Evolutionary conservation across 2,797 vertebrate species (phyloP).

Genomic region (Columba guinea): DNA sequence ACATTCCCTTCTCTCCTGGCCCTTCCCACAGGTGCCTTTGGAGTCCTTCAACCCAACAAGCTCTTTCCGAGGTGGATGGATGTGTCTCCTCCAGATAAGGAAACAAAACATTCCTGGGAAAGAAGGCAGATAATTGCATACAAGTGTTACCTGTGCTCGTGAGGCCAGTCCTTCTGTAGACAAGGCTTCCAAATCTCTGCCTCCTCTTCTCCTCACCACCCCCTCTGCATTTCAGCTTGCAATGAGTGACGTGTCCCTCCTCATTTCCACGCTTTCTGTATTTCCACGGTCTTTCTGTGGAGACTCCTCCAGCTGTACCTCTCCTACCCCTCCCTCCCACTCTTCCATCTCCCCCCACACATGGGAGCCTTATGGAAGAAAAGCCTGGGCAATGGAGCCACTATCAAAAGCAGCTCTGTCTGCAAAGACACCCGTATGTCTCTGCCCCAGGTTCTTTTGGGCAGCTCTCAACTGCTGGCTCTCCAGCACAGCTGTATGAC

Average conservation of each 20-base stretch:
- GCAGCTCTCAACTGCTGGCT: conserved; percentile 9
- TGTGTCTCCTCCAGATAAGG: neutral
- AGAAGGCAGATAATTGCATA: conserved; percentile 30
- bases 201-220: conserved; percentile 34
- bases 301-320: conserved; percentile 62
- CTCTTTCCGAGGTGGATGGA: neutral
- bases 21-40: neutral
- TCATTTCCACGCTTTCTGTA: conserved; percentile 23
- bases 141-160: conserved; percentile 64
- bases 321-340: conserved; percentile 53
- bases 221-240: conserved; percentile 44
- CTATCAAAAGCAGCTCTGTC: neutral
- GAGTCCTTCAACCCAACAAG: neutral
- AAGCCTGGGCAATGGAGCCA: neutral
- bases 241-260: conserved; percentile 56
- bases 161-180: conserved; percentile 42
- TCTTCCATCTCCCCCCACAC: conserved; percentile 42
- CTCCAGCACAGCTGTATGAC: neutral
- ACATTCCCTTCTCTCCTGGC: neutral
- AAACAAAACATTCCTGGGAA: neutral
- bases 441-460: neutral
- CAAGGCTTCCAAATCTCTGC: conserved; percentile 32
- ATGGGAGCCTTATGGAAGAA: conserved; percentile 50
- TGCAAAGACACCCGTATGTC: neutral
- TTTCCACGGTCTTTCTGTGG: conserved; percentile 43